These are phyloP conservation scores for Dermolepida albohirtum DNA, from an alignment of 2,888 invertebrate genomes.

Conservation along the genomic window DNA sequence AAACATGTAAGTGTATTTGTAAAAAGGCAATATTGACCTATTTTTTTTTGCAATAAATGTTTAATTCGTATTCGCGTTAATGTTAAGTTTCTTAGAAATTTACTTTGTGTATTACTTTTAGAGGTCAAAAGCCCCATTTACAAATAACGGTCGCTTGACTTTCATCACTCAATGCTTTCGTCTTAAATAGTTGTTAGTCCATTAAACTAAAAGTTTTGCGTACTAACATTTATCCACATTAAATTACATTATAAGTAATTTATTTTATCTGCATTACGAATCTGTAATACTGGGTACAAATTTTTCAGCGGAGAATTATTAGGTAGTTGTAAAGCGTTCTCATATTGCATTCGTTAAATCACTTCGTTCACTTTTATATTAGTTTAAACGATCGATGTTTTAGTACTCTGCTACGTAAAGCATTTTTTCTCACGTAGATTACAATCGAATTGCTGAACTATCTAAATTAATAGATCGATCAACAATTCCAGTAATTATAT, in stretches of 20 bases:
- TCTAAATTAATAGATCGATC: constrained; percentile 37
- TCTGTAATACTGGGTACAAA: constrained; percentile 12
- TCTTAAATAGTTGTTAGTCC: constrained; percentile 21
- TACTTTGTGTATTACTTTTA: constrained; percentile 12
- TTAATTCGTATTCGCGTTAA: too few species aligned
- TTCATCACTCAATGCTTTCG: constrained; percentile 7
- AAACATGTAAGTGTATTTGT: too few species aligned
- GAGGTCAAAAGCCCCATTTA: constrained; percentile 28
- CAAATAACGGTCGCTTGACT: constrained; percentile 25
- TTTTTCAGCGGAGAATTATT: constrained; percentile 23
- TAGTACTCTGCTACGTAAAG: background rate
- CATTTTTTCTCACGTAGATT: constrained; percentile 28
- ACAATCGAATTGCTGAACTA: constrained; percentile 34
- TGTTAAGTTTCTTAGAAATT: constrained; percentile 1
- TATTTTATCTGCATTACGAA: constrained; percentile 12
- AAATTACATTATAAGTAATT: constrained; percentile 31
- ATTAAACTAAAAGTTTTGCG: constrained; percentile 25
- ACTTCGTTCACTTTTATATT: constrained; percentile 6
- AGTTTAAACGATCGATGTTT: constrained; percentile 6
- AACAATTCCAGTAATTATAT: constrained; percentile 34
- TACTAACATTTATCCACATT: constrained; percentile 18
- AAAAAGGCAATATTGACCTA: too few species aligned
- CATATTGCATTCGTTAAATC: constrained; percentile 14
- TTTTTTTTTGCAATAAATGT: too few species aligned
- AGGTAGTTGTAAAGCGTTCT: background rate